phyloP scores from a whole-genome alignment of 2,888 invertebrate species.

The Deilephila elpenor region DNA sequence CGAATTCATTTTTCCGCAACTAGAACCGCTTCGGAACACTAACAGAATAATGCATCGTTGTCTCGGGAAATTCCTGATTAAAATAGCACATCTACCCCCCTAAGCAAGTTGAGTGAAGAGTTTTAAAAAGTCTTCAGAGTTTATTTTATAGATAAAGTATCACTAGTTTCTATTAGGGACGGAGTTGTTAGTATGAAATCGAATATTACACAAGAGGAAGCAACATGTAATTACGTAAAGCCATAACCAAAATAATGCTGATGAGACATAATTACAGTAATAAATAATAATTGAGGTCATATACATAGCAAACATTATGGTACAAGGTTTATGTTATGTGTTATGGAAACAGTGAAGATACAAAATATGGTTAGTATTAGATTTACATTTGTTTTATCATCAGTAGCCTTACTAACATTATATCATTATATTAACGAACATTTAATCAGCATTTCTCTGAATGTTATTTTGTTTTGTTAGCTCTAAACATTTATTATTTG shows the following conservation, averaged over 20 bases:
- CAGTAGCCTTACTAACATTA: too few species aligned
- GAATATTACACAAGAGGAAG: constrained; percentile 3
- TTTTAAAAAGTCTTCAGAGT: constrained; percentile 3
- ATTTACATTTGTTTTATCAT: too few species aligned
- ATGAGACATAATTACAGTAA: constrained; percentile 8
- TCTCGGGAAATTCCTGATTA: constrained; percentile 14
- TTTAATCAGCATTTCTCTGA: too few species aligned
- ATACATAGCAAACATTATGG: not conserved
- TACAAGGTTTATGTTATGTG: not conserved
- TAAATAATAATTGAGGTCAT: not conserved
- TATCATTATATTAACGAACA: too few species aligned
- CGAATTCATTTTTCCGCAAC: not conserved
- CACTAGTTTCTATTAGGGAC: too few species aligned
- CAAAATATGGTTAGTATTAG: too few species aligned
- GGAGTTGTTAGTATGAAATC: not conserved
- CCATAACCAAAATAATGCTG: constrained; percentile 15
- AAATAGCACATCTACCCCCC: constrained; percentile 13
- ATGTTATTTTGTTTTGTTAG: too few species aligned
- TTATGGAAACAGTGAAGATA: too few species aligned
- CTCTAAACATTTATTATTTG: too few species aligned
- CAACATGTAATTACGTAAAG: not conserved
- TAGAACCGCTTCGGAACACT: constrained; percentile 15
- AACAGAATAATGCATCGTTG: constrained; percentile 22
- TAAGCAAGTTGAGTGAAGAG: not conserved
- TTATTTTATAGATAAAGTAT: not conserved